These are phyloP conservation scores for Parochlus steinenii DNA, from an alignment of 2,888 invertebrate species.

Conservation along the genomic window DNA sequence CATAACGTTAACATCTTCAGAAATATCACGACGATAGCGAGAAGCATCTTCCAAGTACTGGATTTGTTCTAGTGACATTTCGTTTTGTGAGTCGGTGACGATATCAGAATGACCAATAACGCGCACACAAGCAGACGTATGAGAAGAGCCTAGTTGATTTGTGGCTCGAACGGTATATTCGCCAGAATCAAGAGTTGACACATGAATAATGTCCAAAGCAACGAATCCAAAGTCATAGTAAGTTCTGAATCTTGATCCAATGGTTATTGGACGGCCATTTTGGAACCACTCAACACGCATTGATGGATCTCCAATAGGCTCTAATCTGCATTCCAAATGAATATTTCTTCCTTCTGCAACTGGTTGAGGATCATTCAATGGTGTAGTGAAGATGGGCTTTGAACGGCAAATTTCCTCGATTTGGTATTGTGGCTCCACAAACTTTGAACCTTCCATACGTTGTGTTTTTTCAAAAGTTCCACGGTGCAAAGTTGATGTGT, in stretches of 20 bases:
- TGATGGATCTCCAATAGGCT: slow-evolving; percentile 91
- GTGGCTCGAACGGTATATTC: slow-evolving; percentile 89
- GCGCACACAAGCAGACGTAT: slow-evolving; percentile 78
- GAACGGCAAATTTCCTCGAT: slow-evolving; percentile 87
- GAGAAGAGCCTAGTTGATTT: slow-evolving; percentile 84
- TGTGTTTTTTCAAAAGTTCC: slow-evolving; percentile 74
- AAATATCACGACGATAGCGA: slow-evolving; percentile 48
- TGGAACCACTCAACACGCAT: slow-evolving; percentile 94
- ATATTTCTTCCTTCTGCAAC: slow-evolving; percentile 78
- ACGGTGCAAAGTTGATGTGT: slow-evolving; percentile 80
- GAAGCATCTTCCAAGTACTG: slow-evolving; percentile 73
- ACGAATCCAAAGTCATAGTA: slow-evolving; percentile 97
- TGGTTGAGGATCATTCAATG: slow-evolving; percentile 70
- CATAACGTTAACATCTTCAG: slow-evolving; percentile 67
- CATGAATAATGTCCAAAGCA: slow-evolving; percentile 86
- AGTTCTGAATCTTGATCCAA: slow-evolving; percentile 83
- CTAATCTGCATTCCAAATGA: slow-evolving; percentile 78
- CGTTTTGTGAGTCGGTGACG: slow-evolving; percentile 79
- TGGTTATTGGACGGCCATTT: slow-evolving; percentile 76
- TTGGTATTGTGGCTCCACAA: slow-evolving; percentile 73
- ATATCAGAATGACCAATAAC: slow-evolving; percentile 68
- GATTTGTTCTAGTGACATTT: slow-evolving; percentile 82
- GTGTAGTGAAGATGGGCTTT: slow-evolving; percentile 86
- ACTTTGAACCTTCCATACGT: slow-evolving; percentile 68
- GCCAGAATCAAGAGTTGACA: slow-evolving; percentile 85